A percentile compares a stretch with the other conserved stretches of the same genome.
These are phyloP conservation scores for Heteromyza rotundicornis DNA, from an alignment of 2,888 invertebrate species.

Conservation along the genomic window DNA sequence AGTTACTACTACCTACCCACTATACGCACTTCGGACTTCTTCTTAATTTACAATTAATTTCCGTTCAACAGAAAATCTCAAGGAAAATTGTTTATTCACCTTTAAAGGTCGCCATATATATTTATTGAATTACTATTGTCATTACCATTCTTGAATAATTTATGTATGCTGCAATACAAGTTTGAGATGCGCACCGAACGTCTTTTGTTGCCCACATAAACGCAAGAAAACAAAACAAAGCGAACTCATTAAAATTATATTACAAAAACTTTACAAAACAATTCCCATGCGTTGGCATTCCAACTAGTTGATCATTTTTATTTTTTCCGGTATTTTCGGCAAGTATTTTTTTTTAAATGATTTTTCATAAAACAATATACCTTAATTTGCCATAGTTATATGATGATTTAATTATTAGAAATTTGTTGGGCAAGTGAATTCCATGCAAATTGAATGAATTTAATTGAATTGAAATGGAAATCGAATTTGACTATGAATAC, in stretches of 20 bases:
- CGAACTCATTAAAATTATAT: no score
- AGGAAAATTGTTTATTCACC: slow-evolving; percentile 34
- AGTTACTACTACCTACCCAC: no score
- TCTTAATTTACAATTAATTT: background rate
- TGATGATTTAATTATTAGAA: background rate
- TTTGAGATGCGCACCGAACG: background rate
- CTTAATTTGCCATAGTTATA: no score
- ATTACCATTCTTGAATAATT: slow-evolving; percentile 11
- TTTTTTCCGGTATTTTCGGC: no score
- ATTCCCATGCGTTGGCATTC: no score
- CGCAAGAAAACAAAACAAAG: no score
- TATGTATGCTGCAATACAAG: slow-evolving; percentile 16
- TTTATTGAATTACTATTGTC: slow-evolving; percentile 27
- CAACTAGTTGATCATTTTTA: no score
- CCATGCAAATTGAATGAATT: slow-evolving; percentile 3
- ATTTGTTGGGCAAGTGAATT: background rate
- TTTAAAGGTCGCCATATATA: slow-evolving; percentile 25
- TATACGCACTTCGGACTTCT: no score
- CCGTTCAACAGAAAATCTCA: slow-evolving; percentile 13
- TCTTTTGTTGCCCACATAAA: background rate
- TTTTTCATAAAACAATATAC: no score
- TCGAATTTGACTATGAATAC: background rate
- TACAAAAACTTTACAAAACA: no score
- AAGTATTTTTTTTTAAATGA: no score
- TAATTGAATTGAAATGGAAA: background rate